Base-by-base conservation (phyloP, 2,113 vertebrate genomes). In the Marmota flaviventris region DNA sequence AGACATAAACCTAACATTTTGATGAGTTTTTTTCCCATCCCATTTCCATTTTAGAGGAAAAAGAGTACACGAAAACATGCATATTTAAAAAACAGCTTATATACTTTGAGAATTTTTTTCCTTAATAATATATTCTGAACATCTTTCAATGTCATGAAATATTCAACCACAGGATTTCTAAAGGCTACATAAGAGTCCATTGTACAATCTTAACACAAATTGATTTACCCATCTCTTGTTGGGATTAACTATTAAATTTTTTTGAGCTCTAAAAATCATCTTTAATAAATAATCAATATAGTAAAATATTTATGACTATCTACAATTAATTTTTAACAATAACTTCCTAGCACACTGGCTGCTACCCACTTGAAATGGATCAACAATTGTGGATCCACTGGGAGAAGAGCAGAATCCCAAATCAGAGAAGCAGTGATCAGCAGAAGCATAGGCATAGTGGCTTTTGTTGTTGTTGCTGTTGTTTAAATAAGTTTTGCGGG, bases 221-320 rank as follows among this genome's bases (percentile, higher is more conserved):
- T 89, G 48, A 73, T 73, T 85, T 75, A 81, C 32, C 45, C 22
- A 76, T 63, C 58, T 75, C 16, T 75, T 92, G 61, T 83, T 91
- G 53, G 12, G 8, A 20, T 85, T 70, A 65, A 37, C 34, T 69
- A 17, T 75, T 90, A 34, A 73, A 67, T 61, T 45, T 6, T 1
- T 17, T 24, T 72, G 77, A 92, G 42, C 12, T 92, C 37, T 95
- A 75, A 25, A 95, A 93, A 56, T 48, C 32, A n/a, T 22, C 10
- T 83, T 90, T 93, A 70, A 81, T 89, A 89, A 89, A 81, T 89
- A 85, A 85, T 69, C 2, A 7, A 85, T 85, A 27, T 5, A 42
- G 53, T 89, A 4, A 39, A 67, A 91, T 92, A 94, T 94, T 96
- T 89, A 92, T 85, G n/a, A 94, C 75, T 27, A 92, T 61, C 12